Percentiles rank a stretch among this genome's conserved stretches.
Conservation (phyloP, 2,888 invertebrate species). For the Lasioglossum vierecki region DNA sequence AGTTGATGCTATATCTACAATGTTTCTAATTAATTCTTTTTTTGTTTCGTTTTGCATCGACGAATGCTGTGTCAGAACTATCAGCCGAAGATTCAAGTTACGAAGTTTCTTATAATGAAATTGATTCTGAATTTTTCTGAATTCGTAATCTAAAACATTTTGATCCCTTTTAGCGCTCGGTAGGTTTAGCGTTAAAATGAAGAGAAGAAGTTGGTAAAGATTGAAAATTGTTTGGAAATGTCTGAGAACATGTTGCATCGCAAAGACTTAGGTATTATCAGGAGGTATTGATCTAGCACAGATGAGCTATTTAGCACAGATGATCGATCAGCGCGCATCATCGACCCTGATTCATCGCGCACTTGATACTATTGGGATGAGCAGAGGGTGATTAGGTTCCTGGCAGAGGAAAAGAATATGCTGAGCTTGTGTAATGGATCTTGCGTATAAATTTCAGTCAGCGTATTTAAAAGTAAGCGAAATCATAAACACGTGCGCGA, state of each 20-base stretch:
- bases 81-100: no score
- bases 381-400: conserved; percentile 30
- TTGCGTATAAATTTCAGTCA: conserved; percentile 18
- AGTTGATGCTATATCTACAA: no score
- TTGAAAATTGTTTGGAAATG: not conserved
- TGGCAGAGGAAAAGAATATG: conserved; percentile 11
- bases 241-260: not conserved
- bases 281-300: no score
- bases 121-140: no score
- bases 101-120: no score
- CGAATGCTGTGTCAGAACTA: no score
- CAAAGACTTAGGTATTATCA: not conserved
- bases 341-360: conserved; percentile 29
- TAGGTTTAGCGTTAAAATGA: no score
- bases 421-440: conserved; percentile 32
- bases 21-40: not conserved
- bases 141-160: no score
- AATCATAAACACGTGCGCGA: not conserved
- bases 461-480: conserved; percentile 26
- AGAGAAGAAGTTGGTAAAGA: not conserved
- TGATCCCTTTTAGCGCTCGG: no score
- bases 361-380: conserved; percentile 40
- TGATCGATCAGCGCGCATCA: not conserved
- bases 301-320: not conserved
- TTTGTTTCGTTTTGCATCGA: no score